Base-by-base conservation (phyloP, 1,140 invertebrate species). In the Fopius arisanus region DNA sequence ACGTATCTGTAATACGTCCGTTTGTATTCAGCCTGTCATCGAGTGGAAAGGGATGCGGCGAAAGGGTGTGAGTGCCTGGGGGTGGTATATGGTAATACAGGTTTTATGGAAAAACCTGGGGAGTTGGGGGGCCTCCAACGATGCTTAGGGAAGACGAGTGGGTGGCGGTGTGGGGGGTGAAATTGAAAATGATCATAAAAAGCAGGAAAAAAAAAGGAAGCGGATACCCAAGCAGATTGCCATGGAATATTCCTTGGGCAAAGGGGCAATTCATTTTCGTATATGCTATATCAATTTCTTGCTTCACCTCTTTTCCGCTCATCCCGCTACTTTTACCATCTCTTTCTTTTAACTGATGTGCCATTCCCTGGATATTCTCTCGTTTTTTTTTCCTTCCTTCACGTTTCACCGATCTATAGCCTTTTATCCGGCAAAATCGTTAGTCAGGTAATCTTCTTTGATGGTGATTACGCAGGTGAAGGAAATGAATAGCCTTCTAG, bases 111-210 rank as follows among this genome's bases (percentile, higher is more conserved):
- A 82, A 83, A 19, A 85, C 77, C 77, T 74, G 80, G 80, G 81
- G 79, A 73, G 78, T 74, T 72, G 62, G 54, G 75, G 28, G 28
- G n/a, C 73, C 71, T 75, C 74, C 75, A 62, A 75, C 69, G 54
- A 66, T 79, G 67, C 59, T 29, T 33, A 70, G 70, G 43, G 29
- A 54, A 67, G 76, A 63, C 33, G 51, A 48, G 48, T 14, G 51
- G 65, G 69, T 48, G 62, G 66, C 7, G 40, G 72, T 69, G 70
- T 79, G 67, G 78, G 79, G 75, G 77, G 21, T 16, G 41, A 86
- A 88, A 88, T 87, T 87, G 86, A 87, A 87, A 88, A 87, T 86
- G 85, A 88, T 85, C 83, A 86, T 86, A 86, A 87, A 87, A 86
- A 84, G 83, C 81, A 85, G 83, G 51, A 85, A 86, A 86, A 86